phyloP scores from a whole-genome alignment of 2,113 vertebrate species.

The Engraulis encrasicolus region DNA sequence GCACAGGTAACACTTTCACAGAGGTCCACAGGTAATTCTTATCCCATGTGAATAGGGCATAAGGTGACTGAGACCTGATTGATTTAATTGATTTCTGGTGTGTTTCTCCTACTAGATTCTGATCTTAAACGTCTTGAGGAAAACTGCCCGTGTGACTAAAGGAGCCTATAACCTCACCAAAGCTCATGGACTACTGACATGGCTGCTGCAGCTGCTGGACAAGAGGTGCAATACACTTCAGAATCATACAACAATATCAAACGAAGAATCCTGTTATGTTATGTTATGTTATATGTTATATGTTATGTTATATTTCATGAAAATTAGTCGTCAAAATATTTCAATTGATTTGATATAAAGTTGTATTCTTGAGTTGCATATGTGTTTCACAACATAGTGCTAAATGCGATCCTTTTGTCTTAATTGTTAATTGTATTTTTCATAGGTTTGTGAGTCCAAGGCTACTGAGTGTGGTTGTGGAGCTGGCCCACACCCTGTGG shows the following conservation, averaged over 20 bases:
- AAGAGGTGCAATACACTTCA: conserved; percentile 71
- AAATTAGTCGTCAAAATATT: no score
- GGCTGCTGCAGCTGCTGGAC: conserved; percentile 82
- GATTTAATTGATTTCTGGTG: neutral
- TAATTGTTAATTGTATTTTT: conserved; percentile 10
- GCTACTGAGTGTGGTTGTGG: conserved; percentile 74
- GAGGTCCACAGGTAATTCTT: no score
- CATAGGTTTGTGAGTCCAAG: conserved; percentile 80
- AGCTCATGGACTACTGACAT: conserved; percentile 84
- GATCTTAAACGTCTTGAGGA: conserved; percentile 83
- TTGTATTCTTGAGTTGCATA: conserved; percentile 67
- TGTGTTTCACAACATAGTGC: conserved; percentile 76
- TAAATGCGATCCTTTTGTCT: neutral
- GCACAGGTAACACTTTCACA: no score
- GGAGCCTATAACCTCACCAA: conserved; percentile 86
- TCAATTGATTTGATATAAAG: neutral
- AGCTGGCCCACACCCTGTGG: conserved; percentile 86
- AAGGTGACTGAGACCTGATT: neutral
- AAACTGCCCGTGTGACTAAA: conserved; percentile 75
- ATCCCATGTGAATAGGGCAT: no score
- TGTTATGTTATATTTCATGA: no score
- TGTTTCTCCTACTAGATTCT: conserved; percentile 68
- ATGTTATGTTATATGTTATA: no score
- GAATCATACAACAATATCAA: neutral
- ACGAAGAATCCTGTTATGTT: no score